Percentiles rank a stretch among this genome's conserved stretches.
These are phyloP conservation scores for Cairina moschata DNA, from an alignment of 2,113 vertebrate species.

Conservation along the genomic window DNA sequence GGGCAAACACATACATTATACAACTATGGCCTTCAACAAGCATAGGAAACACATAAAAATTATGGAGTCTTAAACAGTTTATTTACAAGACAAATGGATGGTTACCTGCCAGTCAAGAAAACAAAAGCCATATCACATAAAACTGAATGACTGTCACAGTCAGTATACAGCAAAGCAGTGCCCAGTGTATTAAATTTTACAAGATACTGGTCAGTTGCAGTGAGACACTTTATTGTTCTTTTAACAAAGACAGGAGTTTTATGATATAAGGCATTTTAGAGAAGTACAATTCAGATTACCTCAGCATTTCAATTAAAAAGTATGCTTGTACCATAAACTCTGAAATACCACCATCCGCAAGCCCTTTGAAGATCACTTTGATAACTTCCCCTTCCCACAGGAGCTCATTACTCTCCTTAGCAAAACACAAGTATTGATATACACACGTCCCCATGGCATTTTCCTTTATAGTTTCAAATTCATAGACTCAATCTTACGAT, in stretches of 20 bases:
- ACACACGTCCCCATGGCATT: conserved; percentile 19
- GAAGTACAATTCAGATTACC: background rate
- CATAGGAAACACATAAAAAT: background rate
- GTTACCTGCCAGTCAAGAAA: background rate
- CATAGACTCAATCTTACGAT: background rate
- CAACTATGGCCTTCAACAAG: background rate
- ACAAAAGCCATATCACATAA: background rate
- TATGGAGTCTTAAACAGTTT: background rate
- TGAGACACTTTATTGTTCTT: background rate
- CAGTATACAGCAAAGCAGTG: background rate
- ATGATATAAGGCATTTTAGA: background rate
- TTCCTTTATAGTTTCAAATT: conserved; percentile 38
- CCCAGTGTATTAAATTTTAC: background rate
- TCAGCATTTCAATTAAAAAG: conserved; percentile 23
- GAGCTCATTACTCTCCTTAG: conserved; percentile 72
- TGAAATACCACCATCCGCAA: conserved; percentile 43
- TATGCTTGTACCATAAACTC: conserved; percentile 21
- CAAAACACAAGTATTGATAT: conserved; percentile 23
- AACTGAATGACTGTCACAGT: background rate
- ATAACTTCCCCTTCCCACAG: conserved; percentile 55
- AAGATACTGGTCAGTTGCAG: background rate
- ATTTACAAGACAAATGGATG: background rate
- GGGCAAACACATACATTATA: background rate
- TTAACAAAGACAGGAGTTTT: background rate
- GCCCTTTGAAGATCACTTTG: conserved; percentile 66